Percentiles rank a stretch among this genome's conserved stretches.
Conservation (phyloP, 1,140 invertebrate genomes). For the Leptinotarsa defecta region DNA sequence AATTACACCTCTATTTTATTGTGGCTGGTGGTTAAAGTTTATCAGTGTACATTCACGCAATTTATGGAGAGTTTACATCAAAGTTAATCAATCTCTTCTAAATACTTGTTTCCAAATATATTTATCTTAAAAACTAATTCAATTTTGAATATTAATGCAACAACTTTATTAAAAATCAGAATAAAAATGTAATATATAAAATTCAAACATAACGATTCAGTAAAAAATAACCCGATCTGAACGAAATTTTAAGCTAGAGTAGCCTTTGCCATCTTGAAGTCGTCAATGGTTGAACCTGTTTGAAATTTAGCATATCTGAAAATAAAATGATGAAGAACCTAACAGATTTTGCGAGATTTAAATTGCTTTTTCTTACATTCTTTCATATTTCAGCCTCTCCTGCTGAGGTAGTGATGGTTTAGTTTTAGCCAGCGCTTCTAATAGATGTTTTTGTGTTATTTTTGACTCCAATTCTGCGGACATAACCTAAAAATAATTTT, state of each 20-base stretch:
- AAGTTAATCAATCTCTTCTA: too few species aligned
- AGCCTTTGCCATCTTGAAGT: conserved; percentile 30
- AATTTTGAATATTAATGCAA: too few species aligned
- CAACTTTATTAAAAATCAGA: too few species aligned
- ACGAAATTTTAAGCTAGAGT: conserved; percentile 34
- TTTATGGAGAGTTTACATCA: too few species aligned
- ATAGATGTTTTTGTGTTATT: conserved; percentile 61
- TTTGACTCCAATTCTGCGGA: conserved; percentile 27
- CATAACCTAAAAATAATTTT: conserved; percentile 41
- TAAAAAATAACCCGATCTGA: too few species aligned
- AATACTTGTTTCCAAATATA: too few species aligned
- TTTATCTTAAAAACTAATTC: too few species aligned
- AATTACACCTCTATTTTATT: too few species aligned
- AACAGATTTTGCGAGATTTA: not conserved
- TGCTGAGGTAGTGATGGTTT: conserved; percentile 67
- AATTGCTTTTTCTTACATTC: conserved; percentile 60
- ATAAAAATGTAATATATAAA: too few species aligned
- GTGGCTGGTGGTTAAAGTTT: too few species aligned
- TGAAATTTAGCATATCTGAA: conserved; percentile 44
- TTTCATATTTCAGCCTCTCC: conserved; percentile 67
- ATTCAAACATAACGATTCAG: too few species aligned
- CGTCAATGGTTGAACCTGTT: conserved; percentile 24
- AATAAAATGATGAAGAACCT: conserved; percentile 17
- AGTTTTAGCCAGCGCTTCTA: conserved; percentile 64
- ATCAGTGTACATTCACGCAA: too few species aligned